Percentiles rank a stretch among this genome's conserved stretches.
phyloP scores from a whole-genome alignment of 2,797 vertebrate species.

The Acridotheres tristis region DNA sequence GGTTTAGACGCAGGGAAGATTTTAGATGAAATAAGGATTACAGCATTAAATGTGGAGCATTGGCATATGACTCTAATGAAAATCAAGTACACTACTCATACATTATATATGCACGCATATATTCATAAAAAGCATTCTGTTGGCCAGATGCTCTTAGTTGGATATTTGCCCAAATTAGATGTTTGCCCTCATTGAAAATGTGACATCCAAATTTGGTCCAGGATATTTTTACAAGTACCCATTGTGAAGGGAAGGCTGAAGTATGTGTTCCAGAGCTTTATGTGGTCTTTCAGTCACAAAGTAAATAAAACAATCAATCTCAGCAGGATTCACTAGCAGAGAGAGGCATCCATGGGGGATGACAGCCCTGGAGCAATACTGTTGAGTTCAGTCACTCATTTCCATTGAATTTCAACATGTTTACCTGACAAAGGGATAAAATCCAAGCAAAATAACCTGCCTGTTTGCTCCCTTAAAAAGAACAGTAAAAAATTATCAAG shows the following conservation, averaged over 20 bases:
- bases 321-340: background rate
- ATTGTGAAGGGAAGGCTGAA: background rate
- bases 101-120: background rate
- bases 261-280: background rate
- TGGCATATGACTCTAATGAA: background rate
- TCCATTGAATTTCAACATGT: background rate
- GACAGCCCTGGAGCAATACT: background rate
- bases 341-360: background rate
- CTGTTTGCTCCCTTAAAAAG: background rate
- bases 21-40: background rate
- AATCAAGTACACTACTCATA: background rate
- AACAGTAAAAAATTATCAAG: background rate
- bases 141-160: background rate
- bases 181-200: background rate
- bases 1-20: background rate
- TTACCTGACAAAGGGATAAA: conserved; percentile 1
- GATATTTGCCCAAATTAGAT: background rate
- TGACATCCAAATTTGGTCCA: background rate
- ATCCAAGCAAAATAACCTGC: background rate
- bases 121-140: background rate
- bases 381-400: background rate
- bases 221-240: background rate
- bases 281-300: background rate
- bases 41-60: background rate
- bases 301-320: background rate